phyloP scores from a whole-genome alignment of 2,113 vertebrate genomes.

The Indicator maculatus region DNA sequence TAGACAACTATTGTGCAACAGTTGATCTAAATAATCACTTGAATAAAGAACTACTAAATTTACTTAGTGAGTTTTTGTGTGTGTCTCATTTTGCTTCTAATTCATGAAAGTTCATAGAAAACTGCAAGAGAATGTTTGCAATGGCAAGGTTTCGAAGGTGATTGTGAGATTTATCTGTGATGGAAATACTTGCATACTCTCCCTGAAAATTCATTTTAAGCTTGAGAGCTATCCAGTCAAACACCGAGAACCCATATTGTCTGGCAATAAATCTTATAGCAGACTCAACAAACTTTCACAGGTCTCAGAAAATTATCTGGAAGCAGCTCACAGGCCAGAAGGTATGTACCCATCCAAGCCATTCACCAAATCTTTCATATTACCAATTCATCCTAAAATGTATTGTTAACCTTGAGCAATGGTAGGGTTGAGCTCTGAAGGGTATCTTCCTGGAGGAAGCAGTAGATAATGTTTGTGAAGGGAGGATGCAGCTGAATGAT shows the following conservation, averaged over 20 bases:
- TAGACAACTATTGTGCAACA: not conserved
- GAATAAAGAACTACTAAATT: constrained; percentile 5
- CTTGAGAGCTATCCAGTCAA: not conserved
- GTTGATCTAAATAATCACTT: not conserved
- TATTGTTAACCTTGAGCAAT: not conserved
- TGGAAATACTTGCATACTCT: not conserved
- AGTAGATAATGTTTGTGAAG: not conserved
- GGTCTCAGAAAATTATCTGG: not conserved
- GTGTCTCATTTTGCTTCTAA: not conserved
- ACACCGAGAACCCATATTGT: not conserved
- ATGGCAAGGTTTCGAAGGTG: not conserved
- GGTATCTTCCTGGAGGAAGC: not conserved
- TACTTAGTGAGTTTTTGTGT: not conserved
- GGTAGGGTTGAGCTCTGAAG: not conserved
- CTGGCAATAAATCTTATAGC: not conserved
- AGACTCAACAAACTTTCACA: not conserved
- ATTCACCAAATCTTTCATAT: not conserved
- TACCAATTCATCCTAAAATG: not conserved
- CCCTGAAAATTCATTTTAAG: not conserved
- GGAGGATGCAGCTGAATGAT: not conserved
- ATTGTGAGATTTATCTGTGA: not conserved
- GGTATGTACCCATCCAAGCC: not conserved
- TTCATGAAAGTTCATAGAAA: not conserved
- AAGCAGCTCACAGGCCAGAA: not conserved
- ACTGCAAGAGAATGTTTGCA: not conserved